These are phyloP conservation scores for Camelus dromedarius DNA, from an alignment of 2,113 vertebrate species.

Conservation along the genomic window DNA sequence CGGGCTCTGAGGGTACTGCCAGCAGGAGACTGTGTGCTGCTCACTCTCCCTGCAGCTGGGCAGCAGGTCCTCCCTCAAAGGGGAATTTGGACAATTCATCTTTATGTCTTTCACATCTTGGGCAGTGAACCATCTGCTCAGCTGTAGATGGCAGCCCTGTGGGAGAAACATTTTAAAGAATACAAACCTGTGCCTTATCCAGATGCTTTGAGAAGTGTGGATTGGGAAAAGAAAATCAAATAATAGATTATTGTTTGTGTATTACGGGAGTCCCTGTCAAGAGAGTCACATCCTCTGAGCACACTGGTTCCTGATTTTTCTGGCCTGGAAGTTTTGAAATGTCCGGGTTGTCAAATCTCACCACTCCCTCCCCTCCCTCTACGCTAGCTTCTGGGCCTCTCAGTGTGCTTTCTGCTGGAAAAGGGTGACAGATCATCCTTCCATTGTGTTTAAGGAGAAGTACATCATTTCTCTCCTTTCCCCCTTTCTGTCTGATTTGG, in stretches of 20 bases:
- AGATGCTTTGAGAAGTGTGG: background rate
- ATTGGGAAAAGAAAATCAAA: background rate
- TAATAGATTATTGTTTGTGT: background rate
- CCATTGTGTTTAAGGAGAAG: background rate
- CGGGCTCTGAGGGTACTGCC: background rate
- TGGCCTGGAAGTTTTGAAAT: conserved; percentile 21
- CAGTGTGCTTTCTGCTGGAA: background rate
- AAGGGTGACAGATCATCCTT: background rate
- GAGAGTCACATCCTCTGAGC: background rate
- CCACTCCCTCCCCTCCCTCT: background rate
- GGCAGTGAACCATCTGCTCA: background rate
- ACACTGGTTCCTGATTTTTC: conserved; percentile 36
- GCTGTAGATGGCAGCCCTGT: background rate
- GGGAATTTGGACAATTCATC: background rate
- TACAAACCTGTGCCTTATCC: background rate
- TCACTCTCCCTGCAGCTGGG: background rate
- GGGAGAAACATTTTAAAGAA: background rate
- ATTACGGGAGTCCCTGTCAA: background rate
- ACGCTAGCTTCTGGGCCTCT: background rate
- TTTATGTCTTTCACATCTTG: background rate
- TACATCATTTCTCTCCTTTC: conserved; percentile 2
- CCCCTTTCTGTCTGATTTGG: conserved; percentile 24
- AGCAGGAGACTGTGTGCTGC: background rate
- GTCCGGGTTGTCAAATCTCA: background rate
- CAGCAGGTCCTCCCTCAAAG: background rate